Evolutionary conservation across 2,113 vertebrate species (phyloP).

Genomic region (Fulica atra): DNA sequence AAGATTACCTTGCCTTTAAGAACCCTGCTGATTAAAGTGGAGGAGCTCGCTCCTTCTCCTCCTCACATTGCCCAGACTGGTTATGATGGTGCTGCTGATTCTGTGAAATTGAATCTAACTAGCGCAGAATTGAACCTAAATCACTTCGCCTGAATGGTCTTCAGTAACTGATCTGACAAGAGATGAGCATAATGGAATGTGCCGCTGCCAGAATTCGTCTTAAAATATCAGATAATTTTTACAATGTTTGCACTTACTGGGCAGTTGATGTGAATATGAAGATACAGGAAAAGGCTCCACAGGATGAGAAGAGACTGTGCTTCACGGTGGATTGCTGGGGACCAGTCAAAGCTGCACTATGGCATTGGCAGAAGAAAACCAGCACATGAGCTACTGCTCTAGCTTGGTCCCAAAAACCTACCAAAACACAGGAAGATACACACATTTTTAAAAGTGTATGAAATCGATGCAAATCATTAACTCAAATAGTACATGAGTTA

Average conservation of each 20-base stretch:
- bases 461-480: not conserved
- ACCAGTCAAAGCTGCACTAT: not conserved
- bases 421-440: not conserved
- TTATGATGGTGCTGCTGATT: not conserved
- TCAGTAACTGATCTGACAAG: not conserved
- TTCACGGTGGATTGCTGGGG: not conserved
- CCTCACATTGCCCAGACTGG: not conserved
- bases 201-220: not conserved
- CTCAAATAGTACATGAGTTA: not conserved
- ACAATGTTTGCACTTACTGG: not conserved
- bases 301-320: not conserved
- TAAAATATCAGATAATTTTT: not conserved
- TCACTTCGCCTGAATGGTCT: not conserved
- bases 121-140: not conserved
- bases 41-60: not conserved
- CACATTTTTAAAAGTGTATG: not conserved
- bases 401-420: not conserved
- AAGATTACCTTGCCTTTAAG: not conserved
- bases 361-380: not conserved
- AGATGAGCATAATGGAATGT: not conserved
- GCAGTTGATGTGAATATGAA: not conserved
- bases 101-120: not conserved
- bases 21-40: not conserved
- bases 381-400: not conserved
- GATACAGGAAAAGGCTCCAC: not conserved